Evolutionary conservation across 2,888 invertebrate species (phyloP).

Genomic region (Melinopterus prodromus): DNA sequence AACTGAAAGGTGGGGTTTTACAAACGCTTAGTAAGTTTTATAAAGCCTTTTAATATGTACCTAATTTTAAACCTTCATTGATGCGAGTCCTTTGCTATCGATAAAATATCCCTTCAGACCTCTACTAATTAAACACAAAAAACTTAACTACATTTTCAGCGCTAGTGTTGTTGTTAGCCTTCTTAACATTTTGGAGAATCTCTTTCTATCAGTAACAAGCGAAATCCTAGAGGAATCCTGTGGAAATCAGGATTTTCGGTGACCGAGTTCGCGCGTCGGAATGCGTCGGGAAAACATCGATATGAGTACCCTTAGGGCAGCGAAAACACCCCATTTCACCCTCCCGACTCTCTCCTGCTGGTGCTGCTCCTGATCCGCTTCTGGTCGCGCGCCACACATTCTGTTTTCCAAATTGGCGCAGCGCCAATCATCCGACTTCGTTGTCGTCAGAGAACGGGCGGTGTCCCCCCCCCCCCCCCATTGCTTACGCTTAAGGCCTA

Average conservation of each 20-base stretch:
- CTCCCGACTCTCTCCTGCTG: not conserved
- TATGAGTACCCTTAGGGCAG: not conserved
- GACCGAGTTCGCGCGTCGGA: conserved; percentile 4
- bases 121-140: too few species aligned
- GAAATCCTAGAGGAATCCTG: not conserved
- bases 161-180: too few species aligned
- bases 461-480: not conserved
- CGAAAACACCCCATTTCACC: not conserved
- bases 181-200: not conserved
- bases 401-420: not conserved
- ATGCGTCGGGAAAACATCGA: not conserved
- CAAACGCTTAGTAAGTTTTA: too few species aligned
- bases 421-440: not conserved
- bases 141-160: too few species aligned
- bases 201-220: not conserved
- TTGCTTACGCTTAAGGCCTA: not conserved
- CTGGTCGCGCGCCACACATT: not conserved
- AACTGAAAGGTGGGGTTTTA: too few species aligned
- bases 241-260: not conserved
- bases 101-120: too few species aligned
- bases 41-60: too few species aligned
- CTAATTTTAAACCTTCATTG: too few species aligned
- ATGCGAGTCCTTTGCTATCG: too few species aligned
- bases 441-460: not conserved
- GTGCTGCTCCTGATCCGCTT: not conserved